Evolutionary conservation across 2,888 invertebrate species (phyloP).

Genomic region (Hydropsyche betteni): DNA sequence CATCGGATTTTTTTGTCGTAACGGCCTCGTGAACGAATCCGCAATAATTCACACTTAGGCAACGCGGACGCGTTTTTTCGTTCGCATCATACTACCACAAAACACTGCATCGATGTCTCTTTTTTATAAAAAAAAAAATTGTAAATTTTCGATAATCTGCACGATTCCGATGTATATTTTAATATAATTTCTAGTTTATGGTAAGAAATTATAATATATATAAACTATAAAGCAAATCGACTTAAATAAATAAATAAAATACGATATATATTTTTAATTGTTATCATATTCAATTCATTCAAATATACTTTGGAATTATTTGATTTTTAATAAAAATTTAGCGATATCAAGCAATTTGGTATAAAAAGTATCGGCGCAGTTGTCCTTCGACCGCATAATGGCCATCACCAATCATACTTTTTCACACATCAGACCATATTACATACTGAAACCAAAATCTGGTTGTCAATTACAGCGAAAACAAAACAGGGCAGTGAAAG

Average conservation of each 20-base stretch:
- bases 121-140: too few species aligned
- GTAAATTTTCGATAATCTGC: too few species aligned
- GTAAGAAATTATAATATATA: too few species aligned
- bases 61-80: slow-evolving; percentile 34
- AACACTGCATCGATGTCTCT: slow-evolving; percentile 37
- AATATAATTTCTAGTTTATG: too few species aligned
- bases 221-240: too few species aligned
- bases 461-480: slow-evolving; percentile 46
- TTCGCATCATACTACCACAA: neutral
- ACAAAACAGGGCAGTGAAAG: slow-evolving; percentile 37
- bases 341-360: too few species aligned
- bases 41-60: slow-evolving; percentile 49
- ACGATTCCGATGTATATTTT: too few species aligned
- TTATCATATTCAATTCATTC: too few species aligned
- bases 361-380: slow-evolving; percentile 31
- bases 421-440: slow-evolving; percentile 41
- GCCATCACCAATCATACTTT: slow-evolving; percentile 43
- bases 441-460: slow-evolving; percentile 49
- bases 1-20: slow-evolving; percentile 41
- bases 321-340: too few species aligned
- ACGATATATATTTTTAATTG: too few species aligned
- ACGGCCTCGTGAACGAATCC: slow-evolving; percentile 36
- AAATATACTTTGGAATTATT: too few species aligned
- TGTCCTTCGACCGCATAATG: slow-evolving; percentile 35
- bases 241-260: too few species aligned